Evolutionary conservation across 2,797 vertebrate genomes (phyloP).

Genomic region (Ispidina lecontei): DNA sequence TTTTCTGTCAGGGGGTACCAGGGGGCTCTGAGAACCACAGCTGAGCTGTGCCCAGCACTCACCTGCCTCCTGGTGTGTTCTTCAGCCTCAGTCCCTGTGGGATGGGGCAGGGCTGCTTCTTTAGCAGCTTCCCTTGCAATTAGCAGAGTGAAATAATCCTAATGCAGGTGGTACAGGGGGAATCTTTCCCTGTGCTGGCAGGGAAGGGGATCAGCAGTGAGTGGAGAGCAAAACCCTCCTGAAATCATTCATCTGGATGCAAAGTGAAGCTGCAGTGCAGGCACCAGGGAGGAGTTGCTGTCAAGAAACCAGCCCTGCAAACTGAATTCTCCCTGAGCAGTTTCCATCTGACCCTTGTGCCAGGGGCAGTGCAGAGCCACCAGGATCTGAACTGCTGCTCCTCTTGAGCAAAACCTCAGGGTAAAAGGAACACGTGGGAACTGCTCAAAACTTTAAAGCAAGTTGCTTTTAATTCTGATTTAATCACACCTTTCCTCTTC

Average conservation of each 20-base stretch:
- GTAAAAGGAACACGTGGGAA: neutral
- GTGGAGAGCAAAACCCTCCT: neutral
- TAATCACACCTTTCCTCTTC: neutral
- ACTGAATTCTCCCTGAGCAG: neutral
- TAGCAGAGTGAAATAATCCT: neutral
- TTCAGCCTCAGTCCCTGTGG: neutral
- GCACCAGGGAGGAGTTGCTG: neutral
- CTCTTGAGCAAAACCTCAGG: neutral
- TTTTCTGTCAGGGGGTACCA: neutral
- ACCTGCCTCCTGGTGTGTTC: neutral
- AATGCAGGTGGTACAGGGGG: neutral
- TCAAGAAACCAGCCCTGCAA: neutral
- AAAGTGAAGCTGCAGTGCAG: constrained; percentile 6
- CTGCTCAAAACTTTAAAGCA: neutral
- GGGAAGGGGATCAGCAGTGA: neutral
- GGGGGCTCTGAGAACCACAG: neutral
- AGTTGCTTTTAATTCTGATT: neutral
- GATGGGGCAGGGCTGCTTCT: neutral
- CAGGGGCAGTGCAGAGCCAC: neutral
- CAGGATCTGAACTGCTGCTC: neutral
- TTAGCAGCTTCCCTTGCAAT: constrained; percentile 2
- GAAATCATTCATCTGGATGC: neutral
- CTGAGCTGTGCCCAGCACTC: neutral
- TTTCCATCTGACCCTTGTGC: neutral
- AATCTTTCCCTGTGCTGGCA: neutral